Percentiles rank a stretch among this genome's conserved stretches.
Evolutionary conservation across 2,888 invertebrate species (phyloP).

Genomic region (Philhelius pedissequus): DNA sequence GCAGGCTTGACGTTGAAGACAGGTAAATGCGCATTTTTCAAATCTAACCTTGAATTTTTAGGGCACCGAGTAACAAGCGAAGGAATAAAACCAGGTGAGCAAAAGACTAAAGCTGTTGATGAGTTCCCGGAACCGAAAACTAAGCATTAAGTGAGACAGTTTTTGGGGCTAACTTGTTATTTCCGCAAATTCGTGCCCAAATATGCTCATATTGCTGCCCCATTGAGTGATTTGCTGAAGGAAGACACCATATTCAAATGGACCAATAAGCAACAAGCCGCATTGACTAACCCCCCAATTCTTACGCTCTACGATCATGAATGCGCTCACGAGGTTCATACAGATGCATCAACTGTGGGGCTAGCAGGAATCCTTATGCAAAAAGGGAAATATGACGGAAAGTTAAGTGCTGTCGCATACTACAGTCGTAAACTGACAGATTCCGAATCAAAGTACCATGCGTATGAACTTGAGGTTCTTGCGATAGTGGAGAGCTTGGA

Average conservation of each 20-base stretch:
- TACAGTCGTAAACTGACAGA: too few species aligned
- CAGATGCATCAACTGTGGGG: background rate
- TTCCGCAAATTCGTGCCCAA: background rate
- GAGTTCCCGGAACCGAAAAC: background rate
- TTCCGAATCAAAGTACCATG: slow-evolving; percentile 70
- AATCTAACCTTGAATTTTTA: background rate
- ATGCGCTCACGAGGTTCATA: background rate
- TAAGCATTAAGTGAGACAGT: background rate
- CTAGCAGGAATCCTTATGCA: background rate
- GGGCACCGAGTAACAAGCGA: background rate
- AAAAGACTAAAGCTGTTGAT: background rate
- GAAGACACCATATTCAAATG: background rate
- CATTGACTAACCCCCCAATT: background rate
- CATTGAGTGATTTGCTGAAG: too few species aligned
- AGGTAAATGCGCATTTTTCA: slow-evolving; percentile 1
- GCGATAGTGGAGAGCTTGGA: slow-evolving; percentile 72
- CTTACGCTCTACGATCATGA: background rate
- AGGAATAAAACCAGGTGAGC: too few species aligned
- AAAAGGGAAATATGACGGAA: background rate
- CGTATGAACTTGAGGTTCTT: slow-evolving; percentile 73
- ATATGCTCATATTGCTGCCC: too few species aligned
- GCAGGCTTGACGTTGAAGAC: background rate
- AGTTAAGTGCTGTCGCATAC: too few species aligned
- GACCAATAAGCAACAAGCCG: background rate
- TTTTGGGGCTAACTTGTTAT: background rate